Conservation (phyloP, 2,797 vertebrate genomes). For the Anguilla marmorata region DNA sequence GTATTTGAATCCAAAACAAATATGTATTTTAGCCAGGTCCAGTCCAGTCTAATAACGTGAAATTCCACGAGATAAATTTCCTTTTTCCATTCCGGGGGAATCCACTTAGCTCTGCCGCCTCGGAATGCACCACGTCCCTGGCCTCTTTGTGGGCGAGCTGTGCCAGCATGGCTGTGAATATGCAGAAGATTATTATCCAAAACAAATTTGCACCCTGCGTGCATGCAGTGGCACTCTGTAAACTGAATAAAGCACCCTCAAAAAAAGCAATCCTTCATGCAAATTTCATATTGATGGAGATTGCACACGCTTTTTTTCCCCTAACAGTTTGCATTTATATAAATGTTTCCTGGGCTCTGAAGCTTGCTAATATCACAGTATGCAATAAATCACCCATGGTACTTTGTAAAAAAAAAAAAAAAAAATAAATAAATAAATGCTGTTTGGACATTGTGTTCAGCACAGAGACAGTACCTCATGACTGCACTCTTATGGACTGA, state of each 20-base stretch:
- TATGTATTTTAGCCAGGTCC: background rate
- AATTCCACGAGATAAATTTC: background rate
- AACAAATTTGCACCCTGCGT: slow-evolving; percentile 22
- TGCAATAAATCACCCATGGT: background rate
- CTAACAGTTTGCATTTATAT: background rate
- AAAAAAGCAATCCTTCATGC: slow-evolving; percentile 29
- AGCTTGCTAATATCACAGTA: background rate
- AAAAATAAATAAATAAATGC: background rate
- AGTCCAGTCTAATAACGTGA: background rate
- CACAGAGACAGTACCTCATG: background rate
- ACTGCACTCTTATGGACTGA: background rate
- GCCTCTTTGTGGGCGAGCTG: background rate
- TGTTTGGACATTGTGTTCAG: slow-evolving; percentile 1
- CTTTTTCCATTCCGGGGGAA: background rate
- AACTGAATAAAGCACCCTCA: slow-evolving; percentile 15
- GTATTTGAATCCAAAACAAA: too few species aligned
- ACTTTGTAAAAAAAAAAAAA: background rate
- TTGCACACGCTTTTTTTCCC: background rate
- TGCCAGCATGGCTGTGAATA: slow-evolving; percentile 29
- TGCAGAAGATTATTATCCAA: slow-evolving; percentile 28
- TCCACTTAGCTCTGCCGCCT: background rate
- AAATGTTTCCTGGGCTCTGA: background rate
- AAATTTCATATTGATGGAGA: slow-evolving; percentile 14
- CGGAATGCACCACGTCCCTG: background rate
- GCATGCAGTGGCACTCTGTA: slow-evolving; percentile 5